Percentiles rank a stretch among this genome's conserved stretches.
Evolutionary conservation across 2,113 vertebrate species (phyloP).

Genomic region (Dasypus novemcinctus): DNA sequence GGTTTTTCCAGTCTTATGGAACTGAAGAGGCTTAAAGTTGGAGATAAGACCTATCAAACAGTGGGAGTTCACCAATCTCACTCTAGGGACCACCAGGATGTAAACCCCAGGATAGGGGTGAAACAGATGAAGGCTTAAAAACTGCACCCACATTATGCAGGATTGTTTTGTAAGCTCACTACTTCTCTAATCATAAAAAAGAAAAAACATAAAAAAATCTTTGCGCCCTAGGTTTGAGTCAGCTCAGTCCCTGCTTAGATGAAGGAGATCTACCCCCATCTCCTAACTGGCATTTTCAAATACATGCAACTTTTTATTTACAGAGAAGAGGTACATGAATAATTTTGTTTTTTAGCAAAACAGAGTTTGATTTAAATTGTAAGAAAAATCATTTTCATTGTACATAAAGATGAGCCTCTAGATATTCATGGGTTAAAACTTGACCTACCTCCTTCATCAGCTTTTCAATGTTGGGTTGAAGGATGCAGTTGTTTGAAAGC

Average conservation of each 20-base stretch:
- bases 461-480: background rate
- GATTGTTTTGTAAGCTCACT: too few relatives aligned
- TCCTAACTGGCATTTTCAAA: background rate
- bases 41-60: background rate
- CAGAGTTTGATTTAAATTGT: background rate
- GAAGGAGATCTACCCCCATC: background rate
- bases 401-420: background rate
- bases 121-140: background rate
- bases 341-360: constrained; percentile 47
- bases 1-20: background rate
- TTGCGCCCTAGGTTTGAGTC: background rate
- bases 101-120: background rate
- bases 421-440: background rate
- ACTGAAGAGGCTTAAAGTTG: background rate
- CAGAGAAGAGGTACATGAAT: background rate
- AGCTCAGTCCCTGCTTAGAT: background rate
- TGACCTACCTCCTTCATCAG: background rate
- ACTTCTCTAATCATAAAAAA: too few relatives aligned
- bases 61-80: background rate
- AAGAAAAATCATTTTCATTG: background rate
- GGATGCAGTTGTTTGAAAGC: background rate
- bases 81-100: background rate
- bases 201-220: background rate
- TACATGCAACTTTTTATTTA: background rate
- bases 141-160: background rate